These are phyloP conservation scores for Paramisgurnus dabryanus DNA, from an alignment of 2,113 vertebrate genomes.

Conservation along the genomic window DNA sequence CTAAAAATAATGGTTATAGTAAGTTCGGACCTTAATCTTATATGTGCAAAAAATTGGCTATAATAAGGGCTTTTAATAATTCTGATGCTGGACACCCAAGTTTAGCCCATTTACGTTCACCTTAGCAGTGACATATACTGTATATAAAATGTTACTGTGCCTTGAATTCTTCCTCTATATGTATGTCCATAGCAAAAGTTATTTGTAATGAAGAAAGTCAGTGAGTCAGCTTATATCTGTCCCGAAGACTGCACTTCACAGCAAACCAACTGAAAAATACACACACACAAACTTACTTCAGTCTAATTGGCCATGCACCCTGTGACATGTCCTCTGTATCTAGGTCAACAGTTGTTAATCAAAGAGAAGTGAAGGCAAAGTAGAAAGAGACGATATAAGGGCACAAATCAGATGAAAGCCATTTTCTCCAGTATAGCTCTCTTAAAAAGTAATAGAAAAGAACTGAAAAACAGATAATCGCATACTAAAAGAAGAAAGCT, in stretches of 20 bases:
- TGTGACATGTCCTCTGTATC: constrained; percentile 22
- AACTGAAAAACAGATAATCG: background rate
- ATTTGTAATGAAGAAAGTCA: background rate
- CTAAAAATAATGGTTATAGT: too few species aligned
- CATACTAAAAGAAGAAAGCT: background rate
- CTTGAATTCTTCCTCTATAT: background rate
- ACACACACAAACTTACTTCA: background rate
- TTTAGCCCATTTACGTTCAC: background rate
- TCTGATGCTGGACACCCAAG: too few species aligned
- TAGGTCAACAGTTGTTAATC: constrained; percentile 23
- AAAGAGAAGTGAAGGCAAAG: background rate
- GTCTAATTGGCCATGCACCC: constrained; percentile 24
- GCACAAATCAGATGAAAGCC: background rate
- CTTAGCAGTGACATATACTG: background rate
- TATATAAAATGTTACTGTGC: constrained; percentile 12
- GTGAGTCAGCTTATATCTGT: background rate
- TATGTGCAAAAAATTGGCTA: too few species aligned
- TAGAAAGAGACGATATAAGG: constrained; percentile 35
- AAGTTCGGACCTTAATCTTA: too few species aligned
- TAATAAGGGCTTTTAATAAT: too few species aligned
- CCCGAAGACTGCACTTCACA: constrained; percentile 1
- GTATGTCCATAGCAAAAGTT: background rate
- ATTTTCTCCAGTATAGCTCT: background rate
- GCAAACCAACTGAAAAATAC: constrained; percentile 1
- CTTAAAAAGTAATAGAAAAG: constrained; percentile 9